Conservation (phyloP, 37 sponge, comb jelly and placozoan genomes). For the Oopsacas minuta region DNA sequence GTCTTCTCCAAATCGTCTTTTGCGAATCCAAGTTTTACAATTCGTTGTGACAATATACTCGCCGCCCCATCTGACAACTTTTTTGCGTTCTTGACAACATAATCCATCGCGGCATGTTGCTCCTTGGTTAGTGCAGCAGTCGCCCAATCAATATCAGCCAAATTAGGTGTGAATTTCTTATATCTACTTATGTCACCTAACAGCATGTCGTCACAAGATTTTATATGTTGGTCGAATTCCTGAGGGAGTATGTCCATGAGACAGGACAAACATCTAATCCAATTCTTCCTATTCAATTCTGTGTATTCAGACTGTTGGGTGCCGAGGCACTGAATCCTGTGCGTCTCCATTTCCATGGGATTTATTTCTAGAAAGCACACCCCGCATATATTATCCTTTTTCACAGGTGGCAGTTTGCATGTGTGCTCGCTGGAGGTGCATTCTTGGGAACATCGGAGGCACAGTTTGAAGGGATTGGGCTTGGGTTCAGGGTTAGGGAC, state of each 20-base stretch:
- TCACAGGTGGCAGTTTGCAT: background rate
- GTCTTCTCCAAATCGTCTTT: slow-evolving; percentile 31
- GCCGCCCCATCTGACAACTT: slow-evolving; percentile 18
- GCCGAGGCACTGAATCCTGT: background rate
- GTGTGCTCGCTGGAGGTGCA: background rate
- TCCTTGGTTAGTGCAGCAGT: slow-evolving; percentile 36
- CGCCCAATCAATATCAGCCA: slow-evolving; percentile 33
- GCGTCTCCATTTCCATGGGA: background rate
- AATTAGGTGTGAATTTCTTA: slow-evolving; percentile 18
- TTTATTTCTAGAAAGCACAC: background rate
- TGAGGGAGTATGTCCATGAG: background rate
- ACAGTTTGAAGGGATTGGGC: background rate
- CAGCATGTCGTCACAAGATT: background rate
- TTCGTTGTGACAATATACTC: slow-evolving; percentile 3
- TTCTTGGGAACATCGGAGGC: background rate
- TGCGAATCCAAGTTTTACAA: slow-evolving; percentile 27
- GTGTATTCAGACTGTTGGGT: background rate
- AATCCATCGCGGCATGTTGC: slow-evolving; percentile 41
- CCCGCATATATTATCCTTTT: background rate
- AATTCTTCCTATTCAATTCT: background rate
- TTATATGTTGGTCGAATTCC: background rate
- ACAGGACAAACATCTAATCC: background rate
- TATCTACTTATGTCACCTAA: background rate
- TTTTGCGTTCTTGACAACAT: slow-evolving; percentile 31
- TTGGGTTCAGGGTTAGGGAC: background rate